These are phyloP conservation scores for Drosophila ananassae DNA, from an alignment of 1,140 invertebrate species.

Conservation along the genomic window DNA sequence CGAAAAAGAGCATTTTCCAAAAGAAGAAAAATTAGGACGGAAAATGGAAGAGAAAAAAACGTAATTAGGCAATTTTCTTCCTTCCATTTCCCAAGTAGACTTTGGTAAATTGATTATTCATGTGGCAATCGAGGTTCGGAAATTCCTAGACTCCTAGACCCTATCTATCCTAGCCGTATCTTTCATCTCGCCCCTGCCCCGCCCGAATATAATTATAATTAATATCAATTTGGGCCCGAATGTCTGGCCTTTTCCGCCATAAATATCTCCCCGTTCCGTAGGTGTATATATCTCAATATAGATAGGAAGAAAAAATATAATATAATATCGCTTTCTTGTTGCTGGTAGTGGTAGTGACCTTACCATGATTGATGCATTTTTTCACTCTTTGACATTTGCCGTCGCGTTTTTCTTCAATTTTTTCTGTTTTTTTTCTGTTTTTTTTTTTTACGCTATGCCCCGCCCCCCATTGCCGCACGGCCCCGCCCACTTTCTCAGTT, in stretches of 20 bases:
- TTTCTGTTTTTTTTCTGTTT: neutral
- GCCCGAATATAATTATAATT: constrained; percentile 58
- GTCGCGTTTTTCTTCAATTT: constrained; percentile 53
- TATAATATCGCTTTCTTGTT: constrained; percentile 48
- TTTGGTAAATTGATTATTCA: constrained; percentile 63
- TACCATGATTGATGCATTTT: constrained; percentile 79
- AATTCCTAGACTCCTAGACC: neutral
- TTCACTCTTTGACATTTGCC: constrained; percentile 80
- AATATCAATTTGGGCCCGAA: constrained; percentile 70
- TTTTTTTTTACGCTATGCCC: neutral
- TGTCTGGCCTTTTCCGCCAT: constrained; percentile 47
- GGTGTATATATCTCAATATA: constrained; percentile 11
- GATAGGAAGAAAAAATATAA: constrained; percentile 13
- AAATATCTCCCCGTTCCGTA: constrained; percentile 22
- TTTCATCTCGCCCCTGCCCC: constrained; percentile 19
- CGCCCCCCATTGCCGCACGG: neutral
- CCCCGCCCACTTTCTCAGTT: neutral
- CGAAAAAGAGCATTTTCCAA: neutral
- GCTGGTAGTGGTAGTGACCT: constrained; percentile 63
- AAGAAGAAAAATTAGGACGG: neutral
- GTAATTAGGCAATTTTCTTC: constrained; percentile 31
- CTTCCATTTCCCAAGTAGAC: neutral
- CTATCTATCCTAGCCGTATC: constrained; percentile 33
- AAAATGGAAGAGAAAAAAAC: constrained; percentile 5
- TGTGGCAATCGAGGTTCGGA: constrained; percentile 55